These are phyloP conservation scores for Arvicanthis niloticus DNA, from an alignment of 2,113 vertebrate genomes.

Conservation along the genomic window DNA sequence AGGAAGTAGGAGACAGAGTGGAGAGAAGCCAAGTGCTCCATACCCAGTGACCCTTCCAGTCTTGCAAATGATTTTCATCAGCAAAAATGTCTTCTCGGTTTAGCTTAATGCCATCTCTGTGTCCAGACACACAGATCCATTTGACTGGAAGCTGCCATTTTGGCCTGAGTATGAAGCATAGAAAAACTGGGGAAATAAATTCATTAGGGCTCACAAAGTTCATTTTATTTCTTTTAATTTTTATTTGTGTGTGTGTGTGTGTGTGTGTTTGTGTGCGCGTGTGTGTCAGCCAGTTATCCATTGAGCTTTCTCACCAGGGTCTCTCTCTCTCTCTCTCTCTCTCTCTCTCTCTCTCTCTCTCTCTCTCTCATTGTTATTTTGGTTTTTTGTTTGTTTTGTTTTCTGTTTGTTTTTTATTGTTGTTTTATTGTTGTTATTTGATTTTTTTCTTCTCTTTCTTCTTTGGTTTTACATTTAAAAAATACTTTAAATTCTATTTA, in stretches of 20 bases:
- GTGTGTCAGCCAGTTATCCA: not conserved
- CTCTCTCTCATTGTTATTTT: too few relatives aligned
- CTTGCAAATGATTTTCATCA: not conserved
- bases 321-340: not conserved
- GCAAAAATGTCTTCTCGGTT: conserved; percentile 1
- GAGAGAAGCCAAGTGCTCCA: not conserved
- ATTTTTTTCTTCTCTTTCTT: not conserved
- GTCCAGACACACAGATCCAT: not conserved
- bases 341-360: too few relatives aligned
- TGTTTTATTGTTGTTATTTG: not conserved
- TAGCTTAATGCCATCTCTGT: not conserved
- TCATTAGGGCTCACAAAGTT: not conserved
- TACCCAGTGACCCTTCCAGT: not conserved
- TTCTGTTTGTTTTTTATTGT: not conserved
- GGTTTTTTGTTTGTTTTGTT: too few relatives aligned
- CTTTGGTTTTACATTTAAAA: not conserved
- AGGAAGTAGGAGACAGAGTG: not conserved
- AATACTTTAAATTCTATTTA: not conserved
- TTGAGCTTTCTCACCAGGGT: too few relatives aligned
- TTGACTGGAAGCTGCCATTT: not conserved
- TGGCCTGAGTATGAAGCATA: not conserved
- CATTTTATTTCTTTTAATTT: not conserved
- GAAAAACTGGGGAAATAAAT: not conserved
- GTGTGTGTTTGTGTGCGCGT: not conserved
- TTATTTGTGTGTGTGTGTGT: not conserved